These are phyloP conservation scores for Drosophila gaucha DNA, from an alignment of 2,888 invertebrate genomes.

Conservation along the genomic window DNA sequence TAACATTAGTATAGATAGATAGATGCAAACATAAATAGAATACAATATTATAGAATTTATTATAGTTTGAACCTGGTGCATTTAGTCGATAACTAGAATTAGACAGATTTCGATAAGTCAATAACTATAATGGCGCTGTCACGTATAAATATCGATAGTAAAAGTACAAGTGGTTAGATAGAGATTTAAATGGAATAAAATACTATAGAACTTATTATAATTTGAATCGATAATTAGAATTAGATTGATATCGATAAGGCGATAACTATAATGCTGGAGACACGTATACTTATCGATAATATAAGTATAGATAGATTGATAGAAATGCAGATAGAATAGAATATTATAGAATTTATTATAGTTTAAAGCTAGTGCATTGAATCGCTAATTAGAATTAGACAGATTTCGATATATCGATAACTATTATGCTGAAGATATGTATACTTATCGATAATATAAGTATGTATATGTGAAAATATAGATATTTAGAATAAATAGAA, in stretches of 20 bases:
- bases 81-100: not conserved
- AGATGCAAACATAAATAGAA: not conserved
- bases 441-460: no score
- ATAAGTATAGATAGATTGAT: not conserved
- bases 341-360: not conserved
- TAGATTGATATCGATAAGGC: not conserved
- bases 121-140: not conserved
- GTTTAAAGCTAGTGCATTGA: not conserved
- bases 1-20: not conserved
- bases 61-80: not conserved
- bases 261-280: not conserved
- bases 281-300: not conserved
- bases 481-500: no score
- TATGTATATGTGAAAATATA: no score
- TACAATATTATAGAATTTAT: not conserved
- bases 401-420: not conserved
- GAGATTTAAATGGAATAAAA: no score
- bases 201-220: no score
- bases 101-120: not conserved
- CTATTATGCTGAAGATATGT: not conserved
- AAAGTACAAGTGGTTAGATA: no score
- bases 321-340: not conserved
- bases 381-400: not conserved
- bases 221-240: not conserved
- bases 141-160: no score